Evolutionary conservation across 2,113 vertebrate genomes (phyloP).

Genomic region (Chinchilla lanigera): DNA sequence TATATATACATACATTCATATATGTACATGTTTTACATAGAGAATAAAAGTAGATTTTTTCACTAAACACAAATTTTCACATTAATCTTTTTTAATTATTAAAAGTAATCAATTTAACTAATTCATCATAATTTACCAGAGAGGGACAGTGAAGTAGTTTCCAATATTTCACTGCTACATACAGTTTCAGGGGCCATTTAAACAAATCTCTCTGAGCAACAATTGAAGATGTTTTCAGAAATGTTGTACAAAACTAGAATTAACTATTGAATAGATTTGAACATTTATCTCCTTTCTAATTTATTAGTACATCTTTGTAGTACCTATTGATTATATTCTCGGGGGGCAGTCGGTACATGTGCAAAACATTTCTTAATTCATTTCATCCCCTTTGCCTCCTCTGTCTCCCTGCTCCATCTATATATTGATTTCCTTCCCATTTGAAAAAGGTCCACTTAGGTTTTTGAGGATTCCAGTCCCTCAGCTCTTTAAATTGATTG

Average conservation of each 20-base stretch:
- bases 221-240: background rate
- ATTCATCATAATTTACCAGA: background rate
- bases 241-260: background rate
- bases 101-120: background rate
- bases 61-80: background rate
- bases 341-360: background rate
- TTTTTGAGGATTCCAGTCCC: conserved; percentile 48
- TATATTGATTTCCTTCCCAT: background rate
- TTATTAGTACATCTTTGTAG: background rate
- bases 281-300: background rate
- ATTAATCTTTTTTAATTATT: background rate
- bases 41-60: background rate
- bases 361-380: background rate
- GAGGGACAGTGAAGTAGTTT: background rate
- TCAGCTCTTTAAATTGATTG: background rate
- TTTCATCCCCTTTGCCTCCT: background rate
- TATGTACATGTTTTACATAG: background rate
- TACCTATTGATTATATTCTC: background rate
- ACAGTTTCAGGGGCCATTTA: background rate
- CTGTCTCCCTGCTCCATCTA: background rate
- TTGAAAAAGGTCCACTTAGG: background rate
- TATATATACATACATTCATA: background rate
- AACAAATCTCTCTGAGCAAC: background rate
- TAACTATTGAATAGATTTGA: conserved; percentile 46
- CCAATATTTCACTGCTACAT: background rate